Evolutionary conservation across 2,113 vertebrate genomes (phyloP), one percentile per base, ranked within the genome.

Genomic region (Hiodon tergisus): DNA sequence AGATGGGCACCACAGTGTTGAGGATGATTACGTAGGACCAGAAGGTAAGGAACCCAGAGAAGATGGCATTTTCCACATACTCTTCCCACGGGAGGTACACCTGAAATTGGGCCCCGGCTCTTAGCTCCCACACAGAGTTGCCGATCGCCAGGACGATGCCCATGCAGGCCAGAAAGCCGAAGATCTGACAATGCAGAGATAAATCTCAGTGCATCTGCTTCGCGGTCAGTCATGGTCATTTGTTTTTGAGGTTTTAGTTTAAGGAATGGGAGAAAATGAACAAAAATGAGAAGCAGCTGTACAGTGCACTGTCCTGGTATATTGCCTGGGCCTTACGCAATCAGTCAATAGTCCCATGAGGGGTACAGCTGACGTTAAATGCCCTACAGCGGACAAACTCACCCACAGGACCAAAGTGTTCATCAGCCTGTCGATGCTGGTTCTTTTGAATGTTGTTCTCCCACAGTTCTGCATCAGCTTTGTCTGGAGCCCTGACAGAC

Each of bases 391-490:
- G 54, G 81, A 59, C 31, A 16, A 17, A 72, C 92, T 91, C 85
- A 93, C 92, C 92, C 91, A 92, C 10, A 93, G 74, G 5, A 93
- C 92, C 71, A 93, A 85, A 61, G 88, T 90, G 80, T 93, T 92
- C 92, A 93, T 91, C 78, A 93, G 13, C 54, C 85, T 90, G 78
- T 93, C 91, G 76, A 92, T 92, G 80, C 90, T 93, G 62, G 92
- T 93, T 74, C 92, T 89, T 86, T 93, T 93, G 80, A 93, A 90
- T 79, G 87, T 90, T 17, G 88, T 90, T 75, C 83, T 89, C 65
- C 91, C 92, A 82, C 91, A 90, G 79, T 93, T 93, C 74, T 93
- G 92, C 91, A 93, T 93, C 82, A 93, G 82, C 83, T 93, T 93
- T 69, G 91, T 93, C 77, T 93, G 90, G 73, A 86, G 89, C 53